Evolutionary conservation across 2,113 vertebrate species (phyloP), one percentile per base, ranked within the genome.

Genomic region (Callopanchax toddi): DNA sequence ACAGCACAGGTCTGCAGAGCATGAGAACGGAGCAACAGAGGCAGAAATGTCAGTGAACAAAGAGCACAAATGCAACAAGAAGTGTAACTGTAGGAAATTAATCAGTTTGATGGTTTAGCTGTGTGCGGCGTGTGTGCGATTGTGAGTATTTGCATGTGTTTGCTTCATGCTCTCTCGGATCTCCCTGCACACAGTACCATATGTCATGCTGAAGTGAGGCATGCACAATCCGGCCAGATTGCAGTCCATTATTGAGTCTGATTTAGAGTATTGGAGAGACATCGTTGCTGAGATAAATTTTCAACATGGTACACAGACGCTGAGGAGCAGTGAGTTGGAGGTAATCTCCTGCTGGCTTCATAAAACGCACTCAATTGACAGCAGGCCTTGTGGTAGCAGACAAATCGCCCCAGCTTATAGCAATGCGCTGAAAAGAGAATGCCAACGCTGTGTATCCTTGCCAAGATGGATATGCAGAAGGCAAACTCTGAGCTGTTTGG

Each of bases 311-410:
- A 7, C 71, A 51, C 63, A 75, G 81, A 83, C 74, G 61, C 37
- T 6, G 43, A 76, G 68, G 50, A 71, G 67, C 65, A 49, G 59
- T 46, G 79, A 76, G 78, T 67, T 71, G 69, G 74, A 90, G 86
- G 83, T 89, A 87, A 90, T 90, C 86, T 88, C 68, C 74, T 68
- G 53, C 81, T 77, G 86, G 79, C 84, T 89, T 81, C 79, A 83
- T 88, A 87, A 89, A 89, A 83, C 17, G 56, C 13, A 46, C 51
- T 77, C 79, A 73, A 86, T 78, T 84, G 88, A 91, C 86, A 88
- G 85, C 81, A 78, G 82, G 87, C 86, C 89, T 88, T 86, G 90
- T 87, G 83, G 84, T 82, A 76, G 88, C 77, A 86, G 86, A 91
- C 90, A 89, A 89, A 91, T 89, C 67, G 64, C 71, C 72, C 29